phyloP scores from a whole-genome alignment of 2,888 invertebrate genomes.

The Oegoconia quadripuncta region DNA sequence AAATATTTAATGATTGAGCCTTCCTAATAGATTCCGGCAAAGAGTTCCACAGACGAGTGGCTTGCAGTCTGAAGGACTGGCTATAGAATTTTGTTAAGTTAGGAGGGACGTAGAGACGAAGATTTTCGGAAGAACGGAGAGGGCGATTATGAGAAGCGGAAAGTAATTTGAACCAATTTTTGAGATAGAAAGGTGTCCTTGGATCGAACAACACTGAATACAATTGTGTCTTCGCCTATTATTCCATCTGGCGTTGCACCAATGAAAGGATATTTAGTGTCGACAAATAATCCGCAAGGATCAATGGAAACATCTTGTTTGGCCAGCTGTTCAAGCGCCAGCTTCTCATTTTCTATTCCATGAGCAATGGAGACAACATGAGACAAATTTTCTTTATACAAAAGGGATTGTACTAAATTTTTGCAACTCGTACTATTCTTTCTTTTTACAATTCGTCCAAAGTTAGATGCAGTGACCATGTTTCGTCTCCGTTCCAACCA shows the following conservation, averaged over 20 bases:
- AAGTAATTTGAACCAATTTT: no score
- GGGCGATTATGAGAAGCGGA: no score
- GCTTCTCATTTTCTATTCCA: slow-evolving; percentile 1
- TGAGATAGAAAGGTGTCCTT: no score
- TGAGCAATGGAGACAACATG: not conserved
- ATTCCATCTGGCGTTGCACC: slow-evolving; percentile 19
- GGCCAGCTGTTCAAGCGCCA: slow-evolving; percentile 2
- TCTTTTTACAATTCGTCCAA: slow-evolving; percentile 5
- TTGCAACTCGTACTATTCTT: slow-evolving; percentile 1
- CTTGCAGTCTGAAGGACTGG: no score
- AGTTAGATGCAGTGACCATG: slow-evolving; percentile 7
- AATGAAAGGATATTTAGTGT: slow-evolving; percentile 12
- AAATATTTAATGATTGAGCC: no score
- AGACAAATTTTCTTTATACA: not conserved
- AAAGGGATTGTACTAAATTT: slow-evolving; percentile 1
- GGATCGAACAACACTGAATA: no score
- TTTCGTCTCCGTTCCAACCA: slow-evolving; percentile 4
- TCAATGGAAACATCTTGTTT: slow-evolving; percentile 9
- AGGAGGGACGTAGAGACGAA: no score
- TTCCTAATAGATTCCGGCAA: no score
- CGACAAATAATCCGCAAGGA: slow-evolving; percentile 17
- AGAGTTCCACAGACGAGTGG: no score
- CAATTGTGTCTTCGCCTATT: slow-evolving; percentile 4
- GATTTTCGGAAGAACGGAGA: no score
- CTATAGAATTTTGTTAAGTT: no score